Evolutionary conservation across 2,888 invertebrate species (phyloP), one percentile per base, ranked within the genome.

Genomic region (Mayetiola destructor): DNA sequence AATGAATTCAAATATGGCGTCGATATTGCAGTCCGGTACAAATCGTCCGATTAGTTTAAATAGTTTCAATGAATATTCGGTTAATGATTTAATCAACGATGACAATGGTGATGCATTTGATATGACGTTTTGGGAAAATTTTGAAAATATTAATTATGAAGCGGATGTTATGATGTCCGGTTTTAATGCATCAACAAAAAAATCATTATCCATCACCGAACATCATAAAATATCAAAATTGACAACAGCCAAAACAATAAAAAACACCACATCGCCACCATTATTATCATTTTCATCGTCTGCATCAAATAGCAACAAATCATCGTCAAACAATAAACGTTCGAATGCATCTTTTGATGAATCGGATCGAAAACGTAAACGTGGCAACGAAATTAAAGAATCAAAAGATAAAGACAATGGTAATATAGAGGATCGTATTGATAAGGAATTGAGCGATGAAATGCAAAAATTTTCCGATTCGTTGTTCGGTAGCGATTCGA

Each of bases 61-160:
- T 2, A 48, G n/a, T n/a, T 16, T 48, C 1, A 27, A 27, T 6
- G 48, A 48, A 27, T 48, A 48, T 48, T 27, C 48, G 27, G 27
- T 48, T n/a, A 48, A 48, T 27, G 48, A 48, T 18, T 48, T 48
- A 27, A 27, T 48, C 1, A 48, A 48, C n/a, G 48, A 48, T 27
- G 48, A 48, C 9, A 48, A 48, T 48, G 48, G 48, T n/a, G 48
- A 48, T 48, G 48, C 27, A 27, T n/a, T 48, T 2, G 48, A 48
- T 27, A 48, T 48, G 48, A 48, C 48, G 16, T 48, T 48, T 48
- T 48, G 48, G 48, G 48, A 48, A n/a, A 48, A 48, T 27, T 48
- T 48, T n/a, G 48, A 48, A 6, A 48, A 48, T 48, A 27, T 27
- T 16, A 27, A 27, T 27, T 48, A 48, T 48, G 48, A 48, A n/a